phyloP scores from a whole-genome alignment of 2,888 invertebrate genomes.

The Panopea generosa region DNA sequence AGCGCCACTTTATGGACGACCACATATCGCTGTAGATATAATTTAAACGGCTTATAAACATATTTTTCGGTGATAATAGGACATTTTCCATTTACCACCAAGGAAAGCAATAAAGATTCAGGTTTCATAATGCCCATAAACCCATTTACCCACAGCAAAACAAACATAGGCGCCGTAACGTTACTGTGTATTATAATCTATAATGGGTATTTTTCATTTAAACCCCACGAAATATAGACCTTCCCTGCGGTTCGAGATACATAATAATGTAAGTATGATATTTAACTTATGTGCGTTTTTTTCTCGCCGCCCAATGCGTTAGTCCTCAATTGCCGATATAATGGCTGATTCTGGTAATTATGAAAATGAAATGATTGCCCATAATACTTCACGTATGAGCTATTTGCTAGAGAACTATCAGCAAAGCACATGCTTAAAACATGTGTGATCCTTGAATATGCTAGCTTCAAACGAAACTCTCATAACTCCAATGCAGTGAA shows the following conservation, averaged over 20 bases:
- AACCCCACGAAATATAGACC: constrained; percentile 22
- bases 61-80: constrained; percentile 45
- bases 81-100: constrained; percentile 30
- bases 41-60: constrained; percentile 24
- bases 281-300: constrained; percentile 28
- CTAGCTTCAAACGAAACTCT: constrained; percentile 35
- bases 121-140: constrained; percentile 25
- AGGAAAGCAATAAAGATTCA: constrained; percentile 4
- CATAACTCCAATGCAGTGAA: background rate
- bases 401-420: constrained; percentile 36
- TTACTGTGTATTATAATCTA: constrained; percentile 39
- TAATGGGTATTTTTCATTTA: constrained; percentile 55
- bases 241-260: constrained; percentile 31
- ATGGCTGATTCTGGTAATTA: constrained; percentile 49
- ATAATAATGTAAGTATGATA: constrained; percentile 45
- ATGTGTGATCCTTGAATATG: constrained; percentile 44
- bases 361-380: constrained; percentile 55
- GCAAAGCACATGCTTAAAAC: constrained; percentile 46
- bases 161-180: constrained; percentile 38
- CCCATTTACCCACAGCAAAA: constrained; percentile 60
- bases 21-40: background rate
- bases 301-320: constrained; percentile 50
- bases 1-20: background rate
- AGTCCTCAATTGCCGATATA: constrained; percentile 29
- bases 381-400: constrained; percentile 55